phyloP scores from a whole-genome alignment of 2,113 vertebrate genomes.

The Bos javanicus region DNA sequence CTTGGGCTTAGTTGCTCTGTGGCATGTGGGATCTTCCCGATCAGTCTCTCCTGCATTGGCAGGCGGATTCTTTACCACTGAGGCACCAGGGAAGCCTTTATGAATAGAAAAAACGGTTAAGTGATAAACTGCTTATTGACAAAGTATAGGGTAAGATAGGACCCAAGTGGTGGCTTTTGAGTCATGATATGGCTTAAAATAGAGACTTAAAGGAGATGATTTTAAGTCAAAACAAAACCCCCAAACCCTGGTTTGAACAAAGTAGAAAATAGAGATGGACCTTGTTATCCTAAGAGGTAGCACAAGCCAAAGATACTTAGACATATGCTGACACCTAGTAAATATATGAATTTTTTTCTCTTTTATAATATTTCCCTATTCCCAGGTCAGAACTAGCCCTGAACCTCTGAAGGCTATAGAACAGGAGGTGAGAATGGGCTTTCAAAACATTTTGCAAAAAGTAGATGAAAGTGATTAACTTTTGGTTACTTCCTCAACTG shows the following conservation, averaged over 20 bases:
- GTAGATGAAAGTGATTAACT: conserved; percentile 14
- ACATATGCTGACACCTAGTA: neutral
- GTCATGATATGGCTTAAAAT: neutral
- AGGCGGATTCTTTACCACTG: neutral
- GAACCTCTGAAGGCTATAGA: conserved; percentile 41
- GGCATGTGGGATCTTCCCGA: neutral
- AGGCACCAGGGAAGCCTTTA: neutral
- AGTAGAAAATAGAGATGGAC: neutral
- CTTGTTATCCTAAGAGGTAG: neutral
- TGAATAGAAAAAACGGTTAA: neutral
- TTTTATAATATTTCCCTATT: conserved; percentile 48
- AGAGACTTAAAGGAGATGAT: neutral
- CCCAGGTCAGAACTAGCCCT: conserved; percentile 36
- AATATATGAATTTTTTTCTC: conserved; percentile 1
- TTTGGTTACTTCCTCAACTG: conserved; percentile 8
- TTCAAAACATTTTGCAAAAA: conserved; percentile 11
- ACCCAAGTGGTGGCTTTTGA: neutral
- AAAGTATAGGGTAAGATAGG: neutral
- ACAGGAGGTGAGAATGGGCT: conserved; percentile 46
- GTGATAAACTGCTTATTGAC: neutral
- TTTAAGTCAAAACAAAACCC: neutral
- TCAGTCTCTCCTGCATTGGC: neutral
- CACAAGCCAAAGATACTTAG: neutral
- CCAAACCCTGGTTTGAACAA: neutral
- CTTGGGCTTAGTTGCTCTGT: neutral